These are phyloP conservation scores for Brachionus paranguensis DNA, from an alignment of 1,140 invertebrate species.

Conservation along the genomic window DNA sequence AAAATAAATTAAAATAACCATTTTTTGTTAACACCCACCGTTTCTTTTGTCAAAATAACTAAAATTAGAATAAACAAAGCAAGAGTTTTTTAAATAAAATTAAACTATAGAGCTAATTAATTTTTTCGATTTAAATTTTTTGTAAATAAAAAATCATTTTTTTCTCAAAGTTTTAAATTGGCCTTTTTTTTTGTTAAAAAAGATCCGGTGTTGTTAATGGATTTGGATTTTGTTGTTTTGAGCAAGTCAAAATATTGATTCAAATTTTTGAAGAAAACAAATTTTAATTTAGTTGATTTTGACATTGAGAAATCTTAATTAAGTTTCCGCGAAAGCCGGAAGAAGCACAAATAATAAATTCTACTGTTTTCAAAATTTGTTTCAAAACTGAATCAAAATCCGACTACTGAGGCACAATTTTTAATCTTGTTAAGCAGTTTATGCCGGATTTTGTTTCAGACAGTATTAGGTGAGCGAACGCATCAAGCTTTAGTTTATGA, in stretches of 20 bases:
- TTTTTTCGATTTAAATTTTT: neutral
- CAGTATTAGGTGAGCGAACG: neutral
- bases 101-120: neutral
- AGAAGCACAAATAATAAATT: neutral
- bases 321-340: neutral
- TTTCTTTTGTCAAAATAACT: neutral
- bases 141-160: neutral
- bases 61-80: neutral
- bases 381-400: neutral
- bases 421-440: neutral
- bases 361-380: neutral
- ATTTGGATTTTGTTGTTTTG: too few species aligned
- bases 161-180: neutral
- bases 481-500: too few species aligned
- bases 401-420: neutral
- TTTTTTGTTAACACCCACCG: neutral
- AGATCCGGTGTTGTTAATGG: too few species aligned
- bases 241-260: too few species aligned
- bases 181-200: too few species aligned
- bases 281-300: neutral
- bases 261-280: too few species aligned
- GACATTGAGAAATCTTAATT: neutral
- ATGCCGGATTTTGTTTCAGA: neutral
- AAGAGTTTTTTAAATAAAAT: neutral
- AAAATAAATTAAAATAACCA: neutral